These are phyloP conservation scores for Bombus polaris DNA, from an alignment of 1,140 invertebrate species.

Conservation along the genomic window DNA sequence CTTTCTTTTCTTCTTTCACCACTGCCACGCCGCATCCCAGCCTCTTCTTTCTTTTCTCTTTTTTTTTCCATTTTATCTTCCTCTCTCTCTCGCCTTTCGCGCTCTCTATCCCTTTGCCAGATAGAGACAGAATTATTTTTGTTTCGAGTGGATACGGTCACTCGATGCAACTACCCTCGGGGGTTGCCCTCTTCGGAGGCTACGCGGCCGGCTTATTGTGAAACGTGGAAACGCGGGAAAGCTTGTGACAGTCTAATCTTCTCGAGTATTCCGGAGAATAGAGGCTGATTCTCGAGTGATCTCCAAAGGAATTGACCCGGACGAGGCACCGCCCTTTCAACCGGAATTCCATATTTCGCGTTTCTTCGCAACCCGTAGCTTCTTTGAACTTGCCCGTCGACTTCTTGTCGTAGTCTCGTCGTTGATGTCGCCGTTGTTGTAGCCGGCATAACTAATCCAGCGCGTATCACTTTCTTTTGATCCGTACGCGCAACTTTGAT, in stretches of 20 bases:
- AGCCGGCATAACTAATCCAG: not conserved
- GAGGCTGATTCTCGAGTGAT: slow-evolving; percentile 76
- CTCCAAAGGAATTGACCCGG: slow-evolving; percentile 65
- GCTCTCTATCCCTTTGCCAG: slow-evolving; percentile 48
- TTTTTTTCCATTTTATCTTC: slow-evolving; percentile 31
- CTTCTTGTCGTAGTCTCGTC: not conserved
- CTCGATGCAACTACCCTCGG: slow-evolving; percentile 72
- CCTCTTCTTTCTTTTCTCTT: slow-evolving; percentile 7
- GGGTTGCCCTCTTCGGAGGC: slow-evolving; percentile 17
- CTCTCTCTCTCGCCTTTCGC: slow-evolving; percentile 1
- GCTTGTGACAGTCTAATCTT: slow-evolving; percentile 81
- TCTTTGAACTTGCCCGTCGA: slow-evolving; percentile 31
- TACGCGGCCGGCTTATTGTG: slow-evolving; percentile 70
- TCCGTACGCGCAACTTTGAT: slow-evolving; percentile 31
- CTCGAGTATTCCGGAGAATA: slow-evolving; percentile 78
- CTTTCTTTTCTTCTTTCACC: slow-evolving; percentile 35
- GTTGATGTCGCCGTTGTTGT: not conserved
- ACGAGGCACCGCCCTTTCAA: slow-evolving; percentile 28
- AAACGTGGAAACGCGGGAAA: slow-evolving; percentile 76
- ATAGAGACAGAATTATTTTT: slow-evolving; percentile 81
- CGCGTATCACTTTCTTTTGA: slow-evolving; percentile 29
- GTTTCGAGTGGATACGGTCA: slow-evolving; percentile 81
- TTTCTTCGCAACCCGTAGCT: not conserved
- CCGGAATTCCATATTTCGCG: slow-evolving; percentile 55
- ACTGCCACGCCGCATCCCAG: not conserved